Conservation (phyloP, 2,113 vertebrate species). For the Falco punctatus region DNA sequence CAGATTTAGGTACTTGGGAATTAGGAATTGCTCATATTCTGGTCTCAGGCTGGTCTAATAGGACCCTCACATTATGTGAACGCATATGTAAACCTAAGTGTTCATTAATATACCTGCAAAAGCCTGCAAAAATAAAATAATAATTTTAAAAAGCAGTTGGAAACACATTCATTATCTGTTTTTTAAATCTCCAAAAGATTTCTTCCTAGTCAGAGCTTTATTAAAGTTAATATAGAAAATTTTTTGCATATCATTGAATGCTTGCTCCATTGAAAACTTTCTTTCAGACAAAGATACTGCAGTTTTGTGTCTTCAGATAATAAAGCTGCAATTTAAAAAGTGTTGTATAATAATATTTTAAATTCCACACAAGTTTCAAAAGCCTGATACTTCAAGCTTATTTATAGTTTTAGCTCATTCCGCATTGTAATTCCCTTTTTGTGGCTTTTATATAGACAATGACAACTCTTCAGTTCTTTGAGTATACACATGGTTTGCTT, state of each 20-base stretch:
- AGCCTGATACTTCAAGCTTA: neutral
- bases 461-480: neutral
- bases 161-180: neutral
- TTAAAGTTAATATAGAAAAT: constrained; percentile 17
- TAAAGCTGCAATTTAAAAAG: neutral
- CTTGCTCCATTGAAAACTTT: neutral
- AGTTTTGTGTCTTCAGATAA: neutral
- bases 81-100: neutral
- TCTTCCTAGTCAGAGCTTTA: neutral
- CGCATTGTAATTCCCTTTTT: neutral
- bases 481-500: rapidly evolving
- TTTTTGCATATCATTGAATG: neutral
- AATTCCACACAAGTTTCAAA: neutral
- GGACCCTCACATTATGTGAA: neutral
- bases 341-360: neutral
- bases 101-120: constrained; percentile 3
- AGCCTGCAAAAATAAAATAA: neutral
- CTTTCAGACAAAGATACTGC: neutral
- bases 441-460: neutral
- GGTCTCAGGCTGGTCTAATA: neutral
- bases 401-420: neutral
- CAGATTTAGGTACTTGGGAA: neutral
- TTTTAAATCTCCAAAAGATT: neutral
- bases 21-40: neutral
- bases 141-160: neutral